Percentiles rank a stretch among this genome's conserved stretches.
Evolutionary conservation across 37 sponge, comb jelly and placozoan genomes (phyloP).

Genomic region (Halisarca cf. caerulea): DNA sequence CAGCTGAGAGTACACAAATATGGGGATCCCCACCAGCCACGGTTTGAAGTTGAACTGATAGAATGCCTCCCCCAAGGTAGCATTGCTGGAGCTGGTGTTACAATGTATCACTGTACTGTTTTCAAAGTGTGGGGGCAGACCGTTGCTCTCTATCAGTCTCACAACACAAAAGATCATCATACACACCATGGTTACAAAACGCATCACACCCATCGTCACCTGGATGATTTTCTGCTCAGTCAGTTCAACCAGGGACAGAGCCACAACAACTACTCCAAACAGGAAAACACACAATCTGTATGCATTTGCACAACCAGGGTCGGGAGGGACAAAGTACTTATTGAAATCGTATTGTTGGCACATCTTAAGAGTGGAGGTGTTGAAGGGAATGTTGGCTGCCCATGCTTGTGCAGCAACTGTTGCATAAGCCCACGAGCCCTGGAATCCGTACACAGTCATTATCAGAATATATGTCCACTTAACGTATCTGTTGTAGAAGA

Average conservation of each 20-base stretch:
- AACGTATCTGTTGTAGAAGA: constrained; percentile 59
- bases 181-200: constrained; percentile 71
- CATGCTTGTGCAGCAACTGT: constrained; percentile 88
- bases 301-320: constrained; percentile 43
- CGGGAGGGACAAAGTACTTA: constrained; percentile 36
- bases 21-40: constrained; percentile 76
- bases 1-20: constrained; percentile 77
- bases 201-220: constrained; percentile 63
- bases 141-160: background rate
- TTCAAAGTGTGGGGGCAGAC: background rate
- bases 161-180: constrained; percentile 71
- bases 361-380: constrained; percentile 34
- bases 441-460: constrained; percentile 60
- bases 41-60: background rate
- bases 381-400: constrained; percentile 86
- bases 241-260: constrained; percentile 67
- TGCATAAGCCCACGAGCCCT: constrained; percentile 54
- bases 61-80: constrained; percentile 56
- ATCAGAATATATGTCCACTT: constrained; percentile 63
- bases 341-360: constrained; percentile 66
- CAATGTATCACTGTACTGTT: too few species aligned
- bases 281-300: constrained; percentile 77
- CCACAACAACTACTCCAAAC: constrained; percentile 68
- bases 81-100: background rate
- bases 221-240: constrained; percentile 88